Conservation (phyloP, 2,797 vertebrate species). For the Helicolenus hilgendorfi region DNA sequence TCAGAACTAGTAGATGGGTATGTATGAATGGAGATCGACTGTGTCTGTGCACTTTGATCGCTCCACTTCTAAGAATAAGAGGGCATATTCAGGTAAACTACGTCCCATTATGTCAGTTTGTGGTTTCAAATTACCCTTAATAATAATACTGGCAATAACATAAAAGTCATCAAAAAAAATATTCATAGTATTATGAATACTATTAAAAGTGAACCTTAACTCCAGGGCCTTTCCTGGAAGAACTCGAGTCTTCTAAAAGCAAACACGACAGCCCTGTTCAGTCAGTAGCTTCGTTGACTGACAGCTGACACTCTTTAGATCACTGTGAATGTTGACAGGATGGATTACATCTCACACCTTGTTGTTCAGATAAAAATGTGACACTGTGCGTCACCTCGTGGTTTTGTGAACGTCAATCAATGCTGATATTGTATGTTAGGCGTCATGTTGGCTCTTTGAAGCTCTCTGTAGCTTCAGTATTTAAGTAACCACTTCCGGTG, state of each 20-base stretch:
- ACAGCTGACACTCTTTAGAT: neutral
- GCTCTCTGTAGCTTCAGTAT: neutral
- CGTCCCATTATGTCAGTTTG: neutral
- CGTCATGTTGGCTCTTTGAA: neutral
- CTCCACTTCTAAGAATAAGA: neutral
- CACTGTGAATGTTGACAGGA: neutral
- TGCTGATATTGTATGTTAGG: neutral
- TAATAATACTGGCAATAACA: neutral
- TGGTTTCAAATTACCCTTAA: neutral
- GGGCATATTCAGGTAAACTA: neutral
- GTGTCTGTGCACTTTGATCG: neutral
- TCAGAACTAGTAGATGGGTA: neutral
- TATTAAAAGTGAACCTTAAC: neutral
- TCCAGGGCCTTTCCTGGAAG: neutral
- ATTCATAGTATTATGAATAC: neutral
- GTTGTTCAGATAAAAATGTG: neutral
- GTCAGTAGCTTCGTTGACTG: neutral
- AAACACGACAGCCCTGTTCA: neutral
- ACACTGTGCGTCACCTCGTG: neutral
- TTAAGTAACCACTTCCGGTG: too few species aligned
- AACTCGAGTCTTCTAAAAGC: neutral
- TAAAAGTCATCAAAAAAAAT: neutral
- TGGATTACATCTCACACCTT: neutral
- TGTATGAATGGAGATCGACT: neutral
- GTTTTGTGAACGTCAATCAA: neutral